phyloP scores from a whole-genome alignment of 2,113 vertebrate species.

The Nipponia nippon region DNA sequence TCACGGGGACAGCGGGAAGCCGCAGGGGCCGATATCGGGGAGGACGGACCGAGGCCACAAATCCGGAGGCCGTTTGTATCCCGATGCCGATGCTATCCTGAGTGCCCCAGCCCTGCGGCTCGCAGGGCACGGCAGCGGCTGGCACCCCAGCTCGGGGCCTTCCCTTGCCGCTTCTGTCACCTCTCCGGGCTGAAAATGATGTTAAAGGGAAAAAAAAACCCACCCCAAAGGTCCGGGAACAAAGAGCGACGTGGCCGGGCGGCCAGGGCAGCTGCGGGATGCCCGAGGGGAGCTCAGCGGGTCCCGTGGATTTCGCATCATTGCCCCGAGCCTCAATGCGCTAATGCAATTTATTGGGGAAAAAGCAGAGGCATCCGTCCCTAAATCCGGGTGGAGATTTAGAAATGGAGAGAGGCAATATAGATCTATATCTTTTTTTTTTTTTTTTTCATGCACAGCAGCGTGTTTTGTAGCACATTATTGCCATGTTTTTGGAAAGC shows the following conservation, averaged over 20 bases:
- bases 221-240: neutral
- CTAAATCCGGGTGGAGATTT: rapidly evolving
- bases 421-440: neutral
- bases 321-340: neutral
- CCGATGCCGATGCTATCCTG: rapidly evolving
- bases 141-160: rapidly evolving
- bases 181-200: rapidly evolving
- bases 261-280: slow-evolving; percentile 5
- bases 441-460: neutral
- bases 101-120: neutral
- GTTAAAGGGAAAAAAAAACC: neutral
- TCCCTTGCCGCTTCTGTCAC: neutral
- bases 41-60: neutral
- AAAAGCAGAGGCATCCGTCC: neutral
- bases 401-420: neutral
- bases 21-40: rapidly evolving
- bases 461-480: rapidly evolving
- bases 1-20: neutral
- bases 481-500: neutral
- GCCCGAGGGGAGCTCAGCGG: neutral
- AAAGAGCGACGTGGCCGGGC: neutral
- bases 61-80: neutral
- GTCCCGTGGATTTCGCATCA: neutral
- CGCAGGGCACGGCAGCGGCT: neutral
- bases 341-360: neutral